phyloP scores from a whole-genome alignment of 2,797 vertebrate species.

The Phrynocephalus guinanensis region DNA sequence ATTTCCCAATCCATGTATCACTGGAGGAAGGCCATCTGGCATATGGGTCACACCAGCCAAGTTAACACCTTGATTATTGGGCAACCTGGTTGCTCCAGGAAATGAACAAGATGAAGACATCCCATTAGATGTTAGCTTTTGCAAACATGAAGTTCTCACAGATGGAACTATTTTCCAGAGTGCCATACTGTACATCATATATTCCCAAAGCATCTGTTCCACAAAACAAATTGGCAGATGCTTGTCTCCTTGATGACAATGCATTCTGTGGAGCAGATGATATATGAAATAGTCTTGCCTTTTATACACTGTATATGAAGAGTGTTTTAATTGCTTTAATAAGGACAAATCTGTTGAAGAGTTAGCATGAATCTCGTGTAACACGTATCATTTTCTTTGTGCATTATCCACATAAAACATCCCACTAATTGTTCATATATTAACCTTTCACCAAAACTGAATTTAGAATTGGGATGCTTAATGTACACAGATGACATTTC shows the following conservation, averaged over 20 bases:
- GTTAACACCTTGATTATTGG: neutral
- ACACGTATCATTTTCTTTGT: constrained; percentile 34
- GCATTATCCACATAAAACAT: constrained; percentile 41
- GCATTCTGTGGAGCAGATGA: constrained; percentile 39
- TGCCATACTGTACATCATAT: constrained; percentile 27
- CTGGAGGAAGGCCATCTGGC: neutral
- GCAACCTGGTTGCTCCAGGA: constrained; percentile 18
- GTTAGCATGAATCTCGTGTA: constrained; percentile 21
- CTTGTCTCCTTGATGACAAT: constrained; percentile 32
- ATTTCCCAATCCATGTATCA: neutral
- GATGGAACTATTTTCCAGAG: constrained; percentile 39
- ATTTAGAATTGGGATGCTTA: constrained; percentile 22
- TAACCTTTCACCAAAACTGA: constrained; percentile 18
- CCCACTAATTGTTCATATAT: constrained; percentile 32
- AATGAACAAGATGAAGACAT: constrained; percentile 26
- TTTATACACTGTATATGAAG: constrained; percentile 33
- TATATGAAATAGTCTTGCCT: constrained; percentile 25
- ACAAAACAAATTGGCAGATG: constrained; percentile 43
- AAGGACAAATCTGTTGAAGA: constrained; percentile 31
- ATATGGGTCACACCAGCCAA: neutral
- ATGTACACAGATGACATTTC: neutral
- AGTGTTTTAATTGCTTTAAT: constrained; percentile 39
- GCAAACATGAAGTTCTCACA: constrained; percentile 37
- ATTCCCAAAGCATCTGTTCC: constrained; percentile 44
- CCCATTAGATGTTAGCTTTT: constrained; percentile 35